Percentiles rank a stretch among this genome's conserved stretches.
These are phyloP conservation scores for Phyllotreta cruciferae DNA, from an alignment of 2,888 invertebrate species.

Conservation along the genomic window DNA sequence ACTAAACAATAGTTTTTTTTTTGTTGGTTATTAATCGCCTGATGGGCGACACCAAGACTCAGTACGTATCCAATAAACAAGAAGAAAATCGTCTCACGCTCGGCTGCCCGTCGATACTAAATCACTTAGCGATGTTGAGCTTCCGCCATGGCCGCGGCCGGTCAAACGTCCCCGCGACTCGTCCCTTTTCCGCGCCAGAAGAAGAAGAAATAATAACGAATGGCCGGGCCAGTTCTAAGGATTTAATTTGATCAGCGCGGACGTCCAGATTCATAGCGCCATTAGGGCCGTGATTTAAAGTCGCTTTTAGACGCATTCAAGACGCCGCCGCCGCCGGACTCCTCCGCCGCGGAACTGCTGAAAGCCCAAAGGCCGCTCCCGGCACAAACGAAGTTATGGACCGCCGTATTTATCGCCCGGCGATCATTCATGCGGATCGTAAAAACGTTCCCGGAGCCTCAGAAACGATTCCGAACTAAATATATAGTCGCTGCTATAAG, in stretches of 20 bases:
- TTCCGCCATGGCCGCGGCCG: constrained; percentile 51
- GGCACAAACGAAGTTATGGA: constrained; percentile 40
- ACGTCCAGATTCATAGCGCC: constrained; percentile 63
- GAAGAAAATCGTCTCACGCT: constrained; percentile 34
- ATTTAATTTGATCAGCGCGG: constrained; percentile 63
- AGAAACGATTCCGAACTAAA: constrained; percentile 24
- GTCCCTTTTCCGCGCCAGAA: constrained; percentile 26
- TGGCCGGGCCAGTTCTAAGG: constrained; percentile 57
- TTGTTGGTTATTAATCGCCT: neutral
- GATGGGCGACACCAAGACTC: constrained; percentile 31
- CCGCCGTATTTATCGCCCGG: constrained; percentile 37
- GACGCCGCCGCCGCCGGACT: constrained; percentile 45
- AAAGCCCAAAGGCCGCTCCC: constrained; percentile 40
- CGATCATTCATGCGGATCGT: constrained; percentile 38
- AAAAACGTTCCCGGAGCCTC: constrained; percentile 31
- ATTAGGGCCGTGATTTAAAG: constrained; percentile 62
- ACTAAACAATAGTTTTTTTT: neutral
- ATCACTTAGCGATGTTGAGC: constrained; percentile 44
- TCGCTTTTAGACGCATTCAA: constrained; percentile 57
- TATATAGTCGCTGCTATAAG: constrained; percentile 20
- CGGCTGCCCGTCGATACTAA: constrained; percentile 42
- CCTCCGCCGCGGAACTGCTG: constrained; percentile 36
- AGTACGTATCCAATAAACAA: constrained; percentile 26
- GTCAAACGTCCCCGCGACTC: constrained; percentile 46
- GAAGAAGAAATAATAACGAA: constrained; percentile 50